Percentiles rank a stretch among this genome's conserved stretches.
Evolutionary conservation across 2,888 invertebrate genomes (phyloP).

Genomic region (Microplitis manilae): DNA sequence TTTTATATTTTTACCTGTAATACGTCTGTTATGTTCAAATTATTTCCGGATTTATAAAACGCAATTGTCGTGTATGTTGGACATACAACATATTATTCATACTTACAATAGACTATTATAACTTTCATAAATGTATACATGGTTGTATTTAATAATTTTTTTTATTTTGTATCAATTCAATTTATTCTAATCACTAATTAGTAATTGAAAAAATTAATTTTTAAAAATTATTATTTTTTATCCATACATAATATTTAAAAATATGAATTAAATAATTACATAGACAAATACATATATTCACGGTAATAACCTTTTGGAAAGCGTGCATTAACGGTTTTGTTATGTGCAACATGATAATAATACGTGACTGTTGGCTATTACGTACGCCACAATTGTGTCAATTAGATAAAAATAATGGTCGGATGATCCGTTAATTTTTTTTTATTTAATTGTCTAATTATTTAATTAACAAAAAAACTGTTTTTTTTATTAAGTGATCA

Average conservation of each 20-base stretch:
- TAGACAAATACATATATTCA: conserved; percentile 4
- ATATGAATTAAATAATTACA: conserved; percentile 12
- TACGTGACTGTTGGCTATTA: conserved; percentile 44
- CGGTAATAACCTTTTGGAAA: conserved; percentile 46
- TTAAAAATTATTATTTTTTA: background rate
- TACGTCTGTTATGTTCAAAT: too few species aligned
- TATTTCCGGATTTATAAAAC: too few species aligned
- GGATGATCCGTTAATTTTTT: conserved; percentile 50
- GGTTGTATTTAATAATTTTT: too few species aligned
- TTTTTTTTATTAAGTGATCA: background rate
- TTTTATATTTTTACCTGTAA: too few species aligned
- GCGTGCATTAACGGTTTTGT: conserved; percentile 42
- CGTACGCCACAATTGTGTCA: conserved; percentile 45
- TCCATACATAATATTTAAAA: background rate
- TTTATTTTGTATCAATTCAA: too few species aligned
- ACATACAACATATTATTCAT: too few species aligned
- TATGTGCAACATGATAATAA: conserved; percentile 21
- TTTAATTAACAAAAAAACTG: conserved; percentile 11
- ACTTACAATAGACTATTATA: too few species aligned
- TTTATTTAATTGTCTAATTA: conserved; percentile 28
- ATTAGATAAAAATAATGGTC: conserved; percentile 49
- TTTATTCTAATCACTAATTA: too few species aligned
- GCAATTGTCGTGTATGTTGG: too few species aligned
- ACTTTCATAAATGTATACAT: too few species aligned
- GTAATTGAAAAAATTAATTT: too few species aligned